phyloP scores from a whole-genome alignment of 30 jellyfish, hydroid and myxozoan genomes.

The Cassiopea xamachana region DNA sequence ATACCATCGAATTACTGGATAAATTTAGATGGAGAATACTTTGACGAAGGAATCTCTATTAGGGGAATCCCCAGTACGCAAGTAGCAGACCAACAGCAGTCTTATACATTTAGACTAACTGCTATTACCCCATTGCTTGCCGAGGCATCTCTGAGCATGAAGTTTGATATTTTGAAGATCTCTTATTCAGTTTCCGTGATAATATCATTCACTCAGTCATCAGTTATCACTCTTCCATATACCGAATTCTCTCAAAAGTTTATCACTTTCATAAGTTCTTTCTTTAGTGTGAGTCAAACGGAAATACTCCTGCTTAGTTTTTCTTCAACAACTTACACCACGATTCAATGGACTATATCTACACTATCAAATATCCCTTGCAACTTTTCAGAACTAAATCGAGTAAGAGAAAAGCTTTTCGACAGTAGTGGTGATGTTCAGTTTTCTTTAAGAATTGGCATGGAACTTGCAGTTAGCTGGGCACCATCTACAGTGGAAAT shows the following conservation, averaged over 20 bases:
- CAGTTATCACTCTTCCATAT: constrained; percentile 23
- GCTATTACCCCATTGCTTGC: constrained; percentile 65
- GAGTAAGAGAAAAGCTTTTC: constrained; percentile 8
- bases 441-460: constrained; percentile 9
- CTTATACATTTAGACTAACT: constrained; percentile 39
- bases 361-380: constrained; percentile 52
- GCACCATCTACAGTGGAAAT: constrained; percentile 32
- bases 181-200: constrained; percentile 1
- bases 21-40: constrained; percentile 40
- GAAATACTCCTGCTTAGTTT: neutral
- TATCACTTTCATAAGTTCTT: constrained; percentile 44
- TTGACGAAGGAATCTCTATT: constrained; percentile 27
- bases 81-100: neutral
- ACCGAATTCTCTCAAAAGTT: constrained; percentile 40
- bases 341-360: constrained; percentile 45
- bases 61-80: constrained; percentile 40
- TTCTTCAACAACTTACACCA: neutral
- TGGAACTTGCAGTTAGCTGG: constrained; percentile 18
- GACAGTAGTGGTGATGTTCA: constrained; percentile 40
- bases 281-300: constrained; percentile 33
- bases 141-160: constrained; percentile 26
- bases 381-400: constrained; percentile 26
- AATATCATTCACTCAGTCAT: constrained; percentile 33
- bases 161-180: constrained; percentile 2
- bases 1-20: constrained; percentile 63